Base-by-base conservation (phyloP, 2,113 vertebrate genomes). In the Atrichornis clamosus region DNA sequence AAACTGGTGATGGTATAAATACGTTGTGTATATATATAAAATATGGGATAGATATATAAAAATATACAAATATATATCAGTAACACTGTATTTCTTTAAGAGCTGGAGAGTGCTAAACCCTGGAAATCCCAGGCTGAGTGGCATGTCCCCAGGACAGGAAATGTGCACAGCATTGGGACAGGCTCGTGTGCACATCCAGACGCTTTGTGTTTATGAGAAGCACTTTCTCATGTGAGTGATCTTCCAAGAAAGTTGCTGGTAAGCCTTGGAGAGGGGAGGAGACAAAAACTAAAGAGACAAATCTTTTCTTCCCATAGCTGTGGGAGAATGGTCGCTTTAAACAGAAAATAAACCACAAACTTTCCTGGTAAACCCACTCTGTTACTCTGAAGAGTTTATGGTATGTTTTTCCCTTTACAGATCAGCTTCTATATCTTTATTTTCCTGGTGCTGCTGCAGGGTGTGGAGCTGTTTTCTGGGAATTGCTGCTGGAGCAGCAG, bases 61-160 rank as follows among this genome's bases (percentile, higher is more conserved):
- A 14, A 3, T 19, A 46, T 60, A 46, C 60, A 6, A 46, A n/a
- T n/a, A 1, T 20, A 3, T 12, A 3, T 8, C 26, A 20, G 44
- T 77, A 8, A 53, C 28, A 17, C 1, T 0, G 2, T 42, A 1
- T 41, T 41, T 73, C 73, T 77, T 41, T 69, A 69, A 73, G 47
- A 67, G 59, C 65, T 76, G 50, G 18, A 22, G n/a, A 10, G 46
- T 30, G 37, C 42, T 37, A 20, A 49, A 4, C 2, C 3, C 52
- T 73, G 90, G 80, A 69, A 89, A 72, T 78, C 76, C 63, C 78
- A 30, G 44, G 49, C 89, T 65, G 89, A 59, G 35, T 44, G 86
- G 56, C 24, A 3, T 4, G n/a, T 75, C 74, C 62, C 28, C 62
- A 5, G 89, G 74, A 42, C 89, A 93, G 93, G 94, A 85, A 91